Percentiles rank a stretch among this genome's conserved stretches.
phyloP scores from a whole-genome alignment of 2,888 invertebrate species.

The Anodontia alba region DNA sequence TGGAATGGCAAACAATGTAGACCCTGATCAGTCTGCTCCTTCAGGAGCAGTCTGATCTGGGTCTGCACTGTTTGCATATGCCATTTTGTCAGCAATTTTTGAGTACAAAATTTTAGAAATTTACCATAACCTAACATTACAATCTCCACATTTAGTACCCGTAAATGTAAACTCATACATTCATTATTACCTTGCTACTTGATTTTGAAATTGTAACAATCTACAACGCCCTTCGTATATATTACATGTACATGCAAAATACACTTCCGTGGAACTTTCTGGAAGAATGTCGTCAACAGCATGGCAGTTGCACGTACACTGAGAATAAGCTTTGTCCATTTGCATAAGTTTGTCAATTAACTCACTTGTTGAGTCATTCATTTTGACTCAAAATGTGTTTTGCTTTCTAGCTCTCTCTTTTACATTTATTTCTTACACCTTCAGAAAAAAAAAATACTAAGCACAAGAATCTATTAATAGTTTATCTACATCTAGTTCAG shows the following conservation, averaged over 20 bases:
- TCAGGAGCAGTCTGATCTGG: too few species aligned
- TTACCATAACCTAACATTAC: too few species aligned
- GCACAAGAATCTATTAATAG: too few species aligned
- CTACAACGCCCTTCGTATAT: conserved; percentile 63
- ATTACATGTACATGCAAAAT: conserved; percentile 59
- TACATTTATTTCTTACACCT: neutral
- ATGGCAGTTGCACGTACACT: neutral
- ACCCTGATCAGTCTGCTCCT: too few species aligned
- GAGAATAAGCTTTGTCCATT: conserved; percentile 11
- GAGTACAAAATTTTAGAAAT: too few species aligned
- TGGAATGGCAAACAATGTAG: too few species aligned
- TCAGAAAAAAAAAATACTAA: too few species aligned
- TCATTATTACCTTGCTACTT: conserved; percentile 59
- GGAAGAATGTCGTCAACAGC: conserved; percentile 15
- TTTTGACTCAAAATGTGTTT: conserved; percentile 6
- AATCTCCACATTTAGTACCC: too few species aligned
- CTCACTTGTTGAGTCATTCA: conserved; percentile 27
- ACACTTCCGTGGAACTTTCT: conserved; percentile 54
- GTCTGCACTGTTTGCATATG: too few species aligned
- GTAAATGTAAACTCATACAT: neutral
- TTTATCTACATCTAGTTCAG: too few species aligned
- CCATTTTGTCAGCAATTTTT: too few species aligned
- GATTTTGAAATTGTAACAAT: conserved; percentile 58
- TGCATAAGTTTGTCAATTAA: conserved; percentile 8
- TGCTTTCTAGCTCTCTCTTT: too few species aligned